A percentile compares a stretch with the other conserved stretches of the same genome.
These are phyloP conservation scores for Dicyrtoma fusca DNA, from an alignment of 2,888 invertebrate species.

Conservation along the genomic window DNA sequence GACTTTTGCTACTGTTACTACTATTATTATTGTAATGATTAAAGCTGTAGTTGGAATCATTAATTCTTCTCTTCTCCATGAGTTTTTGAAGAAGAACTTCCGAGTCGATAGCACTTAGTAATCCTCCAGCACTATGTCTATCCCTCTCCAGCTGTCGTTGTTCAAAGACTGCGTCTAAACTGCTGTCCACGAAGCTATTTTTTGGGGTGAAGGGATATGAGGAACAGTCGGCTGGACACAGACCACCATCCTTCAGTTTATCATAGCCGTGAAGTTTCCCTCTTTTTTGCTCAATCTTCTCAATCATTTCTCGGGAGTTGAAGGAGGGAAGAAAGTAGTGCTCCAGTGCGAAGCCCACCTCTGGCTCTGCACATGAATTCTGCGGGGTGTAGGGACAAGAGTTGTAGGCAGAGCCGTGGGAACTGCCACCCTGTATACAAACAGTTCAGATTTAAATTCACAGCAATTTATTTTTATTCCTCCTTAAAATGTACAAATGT, in stretches of 20 bases:
- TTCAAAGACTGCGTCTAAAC: slow-evolving; percentile 55
- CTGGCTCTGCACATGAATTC: slow-evolving; percentile 59
- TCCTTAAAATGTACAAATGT: no score
- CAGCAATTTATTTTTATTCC: neutral
- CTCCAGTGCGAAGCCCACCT: slow-evolving; percentile 56
- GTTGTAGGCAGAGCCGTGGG: slow-evolving; percentile 58
- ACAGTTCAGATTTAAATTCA: neutral
- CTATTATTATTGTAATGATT: slow-evolving; percentile 37
- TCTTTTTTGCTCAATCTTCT: slow-evolving; percentile 60
- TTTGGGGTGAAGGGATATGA: slow-evolving; percentile 60
- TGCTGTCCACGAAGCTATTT: slow-evolving; percentile 59
- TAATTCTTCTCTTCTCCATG: slow-evolving; percentile 43
- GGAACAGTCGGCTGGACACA: slow-evolving; percentile 54
- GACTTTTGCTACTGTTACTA: slow-evolving; percentile 46
- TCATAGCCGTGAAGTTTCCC: slow-evolving; percentile 58
- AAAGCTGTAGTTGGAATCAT: neutral
- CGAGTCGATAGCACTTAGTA: slow-evolving; percentile 51
- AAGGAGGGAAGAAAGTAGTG: slow-evolving; percentile 60
- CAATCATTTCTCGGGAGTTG: slow-evolving; percentile 61
- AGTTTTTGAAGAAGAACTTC: slow-evolving; percentile 52
- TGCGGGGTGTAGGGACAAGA: slow-evolving; percentile 60
- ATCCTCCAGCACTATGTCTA: slow-evolving; percentile 41
- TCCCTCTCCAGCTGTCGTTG: slow-evolving; percentile 24
- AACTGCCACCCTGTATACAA: slow-evolving; percentile 55
- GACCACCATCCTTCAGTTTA: slow-evolving; percentile 50